Evolutionary conservation across 2,797 vertebrate genomes (phyloP), one percentile per base, ranked within the genome.

Genomic region (Manis pentadactyla): DNA sequence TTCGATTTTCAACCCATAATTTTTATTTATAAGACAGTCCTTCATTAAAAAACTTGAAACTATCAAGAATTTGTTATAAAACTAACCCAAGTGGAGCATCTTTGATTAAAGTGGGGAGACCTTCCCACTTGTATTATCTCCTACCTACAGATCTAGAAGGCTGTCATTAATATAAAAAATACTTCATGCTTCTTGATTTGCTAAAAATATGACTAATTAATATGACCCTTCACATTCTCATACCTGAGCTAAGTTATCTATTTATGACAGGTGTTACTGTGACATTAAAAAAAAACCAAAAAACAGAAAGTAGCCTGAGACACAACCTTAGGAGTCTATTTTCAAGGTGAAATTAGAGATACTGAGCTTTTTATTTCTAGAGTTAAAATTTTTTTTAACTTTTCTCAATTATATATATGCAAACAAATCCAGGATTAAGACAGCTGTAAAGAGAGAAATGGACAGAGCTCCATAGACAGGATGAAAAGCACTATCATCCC

Each of bases 361-460:
- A 63, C 4, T 19, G 18, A 75, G 2, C 0, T 90, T 83, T 68
- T 79, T 7, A 75, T 85, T 81, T 94, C 42, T 71, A 85, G 14
- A 89, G 3, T 1, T 87, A 46, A 84, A 25, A 77, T 61, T 59
- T 90, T 71, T 53, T 31, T 83, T 66, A 92, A 74, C 49, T 46
- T 85, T 74, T 73, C 37, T 79, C 23, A 83, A 73, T 25, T 79
- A 64, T 2, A 59, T 39, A 17, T 42, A 34, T 13, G 3, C 14
- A 59, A 94, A 90, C 6, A 95, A 92, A 84, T 46, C 68, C 29
- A 92, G n/a, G 34, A 92, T 88, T 94, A 96, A 93, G 53, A 91
- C 87, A 81, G 18, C 7, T 79, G 0, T 83, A 74, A 86, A 49
- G 42, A 37, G 13, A 83, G 7, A 15, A 90, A 78, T 87, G 49